Evolutionary conservation across 2,888 invertebrate species (phyloP).

Genomic region (Machimus rusticus): DNA sequence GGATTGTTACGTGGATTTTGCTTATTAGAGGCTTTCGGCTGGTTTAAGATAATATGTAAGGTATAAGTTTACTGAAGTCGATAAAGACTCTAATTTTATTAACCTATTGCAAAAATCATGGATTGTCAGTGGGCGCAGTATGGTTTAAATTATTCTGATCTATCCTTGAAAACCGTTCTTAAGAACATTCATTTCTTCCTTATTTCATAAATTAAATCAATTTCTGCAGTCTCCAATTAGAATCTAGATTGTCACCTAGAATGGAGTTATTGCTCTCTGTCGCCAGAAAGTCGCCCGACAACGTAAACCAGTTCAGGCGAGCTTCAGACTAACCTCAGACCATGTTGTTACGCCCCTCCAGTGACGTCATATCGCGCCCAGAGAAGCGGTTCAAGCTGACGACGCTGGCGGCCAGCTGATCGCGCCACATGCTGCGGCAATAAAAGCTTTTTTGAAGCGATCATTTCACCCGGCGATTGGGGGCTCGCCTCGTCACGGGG

Average conservation of each 20-base stretch:
- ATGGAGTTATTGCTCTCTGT: not conserved
- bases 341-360: not conserved
- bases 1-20: not conserved
- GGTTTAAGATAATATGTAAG: not conserved
- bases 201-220: not conserved
- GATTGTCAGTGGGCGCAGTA: not conserved
- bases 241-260: not conserved
- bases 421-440: not conserved
- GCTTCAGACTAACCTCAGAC: not conserved
- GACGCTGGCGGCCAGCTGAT: not conserved
- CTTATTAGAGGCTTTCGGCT: not conserved
- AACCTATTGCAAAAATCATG: not conserved
- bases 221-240: not conserved
- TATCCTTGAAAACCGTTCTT: not conserved
- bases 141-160: not conserved
- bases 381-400: not conserved
- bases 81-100: not conserved
- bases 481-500: not conserved
- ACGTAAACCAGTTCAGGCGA: not conserved
- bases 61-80: not conserved
- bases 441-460: not conserved
- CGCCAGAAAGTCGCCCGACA: not conserved
- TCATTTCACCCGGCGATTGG: not conserved
- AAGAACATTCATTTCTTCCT: not conserved
- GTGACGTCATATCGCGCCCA: not conserved